Evolutionary conservation across 1,140 invertebrate species (phyloP).

Genomic region (Nixonia krombeini): DNA sequence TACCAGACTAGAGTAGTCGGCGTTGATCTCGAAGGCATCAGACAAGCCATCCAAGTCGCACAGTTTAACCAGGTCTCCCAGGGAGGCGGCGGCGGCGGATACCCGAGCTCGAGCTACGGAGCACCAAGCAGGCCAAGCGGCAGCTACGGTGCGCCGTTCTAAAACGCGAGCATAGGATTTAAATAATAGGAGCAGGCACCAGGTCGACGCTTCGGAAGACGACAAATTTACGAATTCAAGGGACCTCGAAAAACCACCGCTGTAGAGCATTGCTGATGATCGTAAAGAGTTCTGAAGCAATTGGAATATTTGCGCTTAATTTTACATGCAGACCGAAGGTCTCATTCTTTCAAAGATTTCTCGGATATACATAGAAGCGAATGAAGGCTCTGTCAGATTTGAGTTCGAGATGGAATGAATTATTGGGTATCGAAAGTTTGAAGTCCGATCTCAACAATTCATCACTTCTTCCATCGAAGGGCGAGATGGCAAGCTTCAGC

Average conservation of each 20-base stretch:
- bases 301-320: no score
- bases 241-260: no score
- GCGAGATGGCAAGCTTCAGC: not conserved
- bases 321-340: no score
- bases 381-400: no score
- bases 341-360: no score
- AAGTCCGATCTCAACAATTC: not conserved
- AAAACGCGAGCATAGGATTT: conserved; percentile 18
- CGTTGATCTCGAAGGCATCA: conserved; percentile 82
- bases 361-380: no score
- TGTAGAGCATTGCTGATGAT: no score
- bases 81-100: conserved; percentile 68
- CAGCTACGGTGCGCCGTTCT: conserved; percentile 59
- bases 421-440: no score
- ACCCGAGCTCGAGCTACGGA: conserved; percentile 72
- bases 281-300: not conserved
- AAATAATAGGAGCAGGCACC: not conserved
- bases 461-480: no score
- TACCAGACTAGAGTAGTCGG: conserved; percentile 78
- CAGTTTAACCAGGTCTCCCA: conserved; percentile 76
- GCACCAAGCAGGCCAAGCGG: conserved; percentile 65
- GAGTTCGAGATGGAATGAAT: no score
- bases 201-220: conserved; percentile 9
- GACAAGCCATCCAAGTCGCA: conserved; percentile 83
- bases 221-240: not conserved